Evolutionary conservation across 2,888 invertebrate species (phyloP).

Genomic region (Halictus quadricinctus): DNA sequence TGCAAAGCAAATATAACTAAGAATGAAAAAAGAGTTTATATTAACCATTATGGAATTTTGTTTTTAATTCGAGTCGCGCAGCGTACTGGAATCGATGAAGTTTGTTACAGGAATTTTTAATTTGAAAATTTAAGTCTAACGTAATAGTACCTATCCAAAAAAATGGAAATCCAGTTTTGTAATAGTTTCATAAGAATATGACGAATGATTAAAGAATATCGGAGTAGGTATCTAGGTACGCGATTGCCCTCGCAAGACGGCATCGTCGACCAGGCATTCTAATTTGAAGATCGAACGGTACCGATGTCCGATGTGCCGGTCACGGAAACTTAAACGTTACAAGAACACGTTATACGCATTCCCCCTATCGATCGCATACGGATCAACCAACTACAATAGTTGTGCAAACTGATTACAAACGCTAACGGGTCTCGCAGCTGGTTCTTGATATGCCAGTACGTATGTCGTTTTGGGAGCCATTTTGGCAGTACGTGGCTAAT

Average conservation of each 20-base stretch:
- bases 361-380: conserved; percentile 54
- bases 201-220: neutral
- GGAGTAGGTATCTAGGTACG: neutral
- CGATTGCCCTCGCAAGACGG: neutral
- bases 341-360: conserved; percentile 48
- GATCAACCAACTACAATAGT: conserved; percentile 39
- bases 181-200: too few species aligned
- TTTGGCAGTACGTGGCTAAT: conserved; percentile 61
- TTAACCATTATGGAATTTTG: too few species aligned
- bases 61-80: too few species aligned
- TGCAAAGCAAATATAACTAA: too few species aligned
- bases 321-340: conserved; percentile 15
- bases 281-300: neutral
- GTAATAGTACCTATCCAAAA: too few species aligned
- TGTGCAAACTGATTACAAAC: conserved; percentile 58
- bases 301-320: neutral
- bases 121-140: too few species aligned
- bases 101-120: too few species aligned
- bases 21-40: too few species aligned
- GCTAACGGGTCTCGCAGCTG: conserved; percentile 47
- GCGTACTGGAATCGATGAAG: too few species aligned
- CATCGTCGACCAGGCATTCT: neutral
- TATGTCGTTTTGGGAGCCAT: conserved; percentile 49
- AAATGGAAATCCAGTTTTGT: too few species aligned
- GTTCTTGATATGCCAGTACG: conserved; percentile 38